A percentile compares a stretch with the other conserved stretches of the same genome.
Conservation (phyloP, 1,140 invertebrate genomes). For the Ips nitidus region DNA sequence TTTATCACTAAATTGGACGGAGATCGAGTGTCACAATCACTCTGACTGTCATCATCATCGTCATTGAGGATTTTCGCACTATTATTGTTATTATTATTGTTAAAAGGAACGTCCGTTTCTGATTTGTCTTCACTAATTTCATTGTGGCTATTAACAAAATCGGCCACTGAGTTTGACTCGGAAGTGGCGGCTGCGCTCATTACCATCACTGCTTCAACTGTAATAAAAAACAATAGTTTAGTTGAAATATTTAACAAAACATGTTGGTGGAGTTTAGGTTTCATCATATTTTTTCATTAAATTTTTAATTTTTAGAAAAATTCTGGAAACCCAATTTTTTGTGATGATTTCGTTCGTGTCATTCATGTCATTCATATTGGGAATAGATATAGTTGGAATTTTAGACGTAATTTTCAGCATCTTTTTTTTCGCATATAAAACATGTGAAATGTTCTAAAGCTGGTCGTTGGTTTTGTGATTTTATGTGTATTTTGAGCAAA, state of each 20-base stretch:
- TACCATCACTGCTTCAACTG: constrained; percentile 6
- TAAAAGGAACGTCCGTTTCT: neutral
- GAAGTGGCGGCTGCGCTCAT: neutral
- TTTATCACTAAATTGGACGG: constrained; percentile 5
- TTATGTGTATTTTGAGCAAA: no score
- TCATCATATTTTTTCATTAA: neutral
- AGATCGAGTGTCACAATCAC: neutral
- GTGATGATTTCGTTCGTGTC: neutral
- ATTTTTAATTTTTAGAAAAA: neutral
- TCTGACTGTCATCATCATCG: neutral
- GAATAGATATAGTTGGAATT: neutral
- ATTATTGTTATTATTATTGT: constrained; percentile 1
- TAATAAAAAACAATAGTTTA: neutral
- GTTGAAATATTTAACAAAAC: neutral
- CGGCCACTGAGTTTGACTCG: neutral
- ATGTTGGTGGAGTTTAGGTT: no score
- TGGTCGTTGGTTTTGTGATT: no score
- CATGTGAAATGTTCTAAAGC: no score
- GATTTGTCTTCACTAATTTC: neutral
- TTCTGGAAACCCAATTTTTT: no score
- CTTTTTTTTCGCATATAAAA: no score
- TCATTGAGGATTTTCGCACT: neutral
- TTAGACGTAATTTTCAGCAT: no score
- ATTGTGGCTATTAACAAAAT: neutral
- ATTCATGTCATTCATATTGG: neutral